Conservation (phyloP, 2,113 vertebrate genomes). For the Channa maculata region DNA sequence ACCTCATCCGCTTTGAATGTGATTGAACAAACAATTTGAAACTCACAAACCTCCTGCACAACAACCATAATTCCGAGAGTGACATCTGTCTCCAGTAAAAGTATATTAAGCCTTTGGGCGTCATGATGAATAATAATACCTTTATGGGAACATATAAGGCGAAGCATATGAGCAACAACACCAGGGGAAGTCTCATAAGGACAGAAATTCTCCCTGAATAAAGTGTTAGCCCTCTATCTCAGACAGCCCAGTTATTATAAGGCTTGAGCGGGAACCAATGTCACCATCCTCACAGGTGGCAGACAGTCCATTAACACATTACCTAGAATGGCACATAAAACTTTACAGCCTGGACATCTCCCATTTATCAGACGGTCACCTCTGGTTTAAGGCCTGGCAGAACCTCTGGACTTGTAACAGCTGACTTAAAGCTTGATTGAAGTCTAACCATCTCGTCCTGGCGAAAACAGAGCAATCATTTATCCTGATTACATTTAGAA, state of each 20-base stretch:
- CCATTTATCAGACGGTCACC: conserved; percentile 56
- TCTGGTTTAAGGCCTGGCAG: conserved; percentile 27
- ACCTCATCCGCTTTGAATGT: too few relatives aligned
- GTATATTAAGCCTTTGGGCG: too few relatives aligned
- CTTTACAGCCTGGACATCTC: conserved; percentile 49
- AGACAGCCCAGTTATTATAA: conserved; percentile 12
- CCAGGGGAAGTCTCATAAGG: not conserved
- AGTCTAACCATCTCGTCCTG: conserved; percentile 9
- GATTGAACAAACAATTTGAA: too few relatives aligned
- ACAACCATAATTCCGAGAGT: too few relatives aligned
- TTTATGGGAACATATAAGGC: not conserved
- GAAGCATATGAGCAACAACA: not conserved
- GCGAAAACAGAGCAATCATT: conserved; percentile 1
- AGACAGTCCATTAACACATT: conserved; percentile 64
- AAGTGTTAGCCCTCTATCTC: conserved; percentile 2
- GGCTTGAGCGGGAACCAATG: conserved; percentile 1
- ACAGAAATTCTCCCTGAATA: not conserved
- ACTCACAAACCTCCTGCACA: too few relatives aligned
- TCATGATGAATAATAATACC: not conserved
- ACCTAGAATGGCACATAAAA: conserved; percentile 55
- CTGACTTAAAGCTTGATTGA: conserved; percentile 5
- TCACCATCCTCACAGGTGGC: conserved; percentile 34
- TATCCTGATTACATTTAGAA: not conserved
- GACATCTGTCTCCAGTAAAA: too few relatives aligned
- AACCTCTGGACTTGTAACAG: conserved; percentile 22